Conservation (phyloP, 2,113 vertebrate genomes). For the Pygoscelis antarcticus region DNA sequence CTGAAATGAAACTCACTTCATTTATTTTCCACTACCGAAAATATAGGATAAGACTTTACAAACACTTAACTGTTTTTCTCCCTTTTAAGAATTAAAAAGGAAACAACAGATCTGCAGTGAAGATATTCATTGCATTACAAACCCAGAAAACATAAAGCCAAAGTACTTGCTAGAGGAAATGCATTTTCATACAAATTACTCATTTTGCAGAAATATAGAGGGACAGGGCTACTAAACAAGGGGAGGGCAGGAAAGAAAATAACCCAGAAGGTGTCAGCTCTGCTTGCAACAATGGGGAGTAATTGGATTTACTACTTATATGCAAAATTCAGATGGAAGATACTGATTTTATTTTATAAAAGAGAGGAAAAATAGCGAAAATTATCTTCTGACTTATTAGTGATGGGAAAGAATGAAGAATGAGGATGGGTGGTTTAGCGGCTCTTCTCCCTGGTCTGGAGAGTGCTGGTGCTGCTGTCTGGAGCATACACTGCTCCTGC, state of each 20-base stretch:
- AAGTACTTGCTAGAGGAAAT: neutral
- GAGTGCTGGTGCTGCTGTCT: neutral
- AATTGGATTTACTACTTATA: neutral
- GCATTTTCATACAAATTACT: neutral
- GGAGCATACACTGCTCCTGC: neutral
- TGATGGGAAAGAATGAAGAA: neutral
- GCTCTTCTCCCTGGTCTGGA: neutral
- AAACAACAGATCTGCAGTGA: neutral
- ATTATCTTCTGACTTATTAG: neutral
- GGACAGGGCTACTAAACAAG: neutral
- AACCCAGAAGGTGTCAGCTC: neutral
- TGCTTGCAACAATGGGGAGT: neutral
- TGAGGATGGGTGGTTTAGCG: neutral
- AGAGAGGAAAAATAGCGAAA: neutral
- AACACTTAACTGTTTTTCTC: neutral
- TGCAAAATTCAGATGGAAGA: neutral
- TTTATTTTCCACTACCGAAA: conserved; percentile 18
- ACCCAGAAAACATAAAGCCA: neutral
- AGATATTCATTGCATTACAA: neutral
- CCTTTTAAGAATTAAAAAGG: neutral
- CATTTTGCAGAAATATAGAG: neutral
- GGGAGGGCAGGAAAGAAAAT: neutral
- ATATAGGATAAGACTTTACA: neutral
- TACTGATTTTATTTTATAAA: neutral
- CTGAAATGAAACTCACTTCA: neutral